These are phyloP conservation scores for Coptodon bakossiorum DNA, from an alignment of 2,113 vertebrate species.

Conservation along the genomic window DNA sequence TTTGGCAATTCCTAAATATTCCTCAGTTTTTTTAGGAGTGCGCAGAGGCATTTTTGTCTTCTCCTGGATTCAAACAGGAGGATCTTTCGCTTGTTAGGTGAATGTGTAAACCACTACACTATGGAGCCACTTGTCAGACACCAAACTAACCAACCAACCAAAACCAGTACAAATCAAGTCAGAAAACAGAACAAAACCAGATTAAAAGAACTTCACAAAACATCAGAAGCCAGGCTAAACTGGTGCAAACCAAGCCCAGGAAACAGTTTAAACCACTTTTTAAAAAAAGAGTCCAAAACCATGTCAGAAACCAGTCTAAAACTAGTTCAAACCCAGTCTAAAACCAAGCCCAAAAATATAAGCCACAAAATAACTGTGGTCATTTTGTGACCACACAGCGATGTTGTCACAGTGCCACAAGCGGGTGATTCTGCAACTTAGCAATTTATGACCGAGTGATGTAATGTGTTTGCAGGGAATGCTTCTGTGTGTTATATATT, in stretches of 20 bases:
- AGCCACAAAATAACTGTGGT: background rate
- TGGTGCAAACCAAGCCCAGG: background rate
- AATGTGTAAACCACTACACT: background rate
- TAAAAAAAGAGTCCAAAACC: background rate
- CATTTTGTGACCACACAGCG: background rate
- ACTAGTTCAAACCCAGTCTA: background rate
- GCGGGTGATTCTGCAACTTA: background rate
- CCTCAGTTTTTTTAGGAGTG: background rate
- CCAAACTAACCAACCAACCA: background rate
- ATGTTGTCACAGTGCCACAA: background rate
- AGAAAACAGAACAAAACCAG: background rate
- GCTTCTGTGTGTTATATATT: background rate
- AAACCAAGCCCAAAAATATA: background rate
- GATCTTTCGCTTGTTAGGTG: background rate
- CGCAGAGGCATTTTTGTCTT: background rate
- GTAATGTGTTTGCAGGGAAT: background rate
- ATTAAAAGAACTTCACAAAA: background rate
- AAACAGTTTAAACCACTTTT: background rate
- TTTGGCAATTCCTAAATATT: background rate
- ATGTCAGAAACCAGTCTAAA: background rate
- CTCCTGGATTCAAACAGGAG: background rate
- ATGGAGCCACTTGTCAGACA: background rate
- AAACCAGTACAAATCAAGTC: background rate
- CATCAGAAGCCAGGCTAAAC: background rate
- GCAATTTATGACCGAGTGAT: background rate